A percentile compares a stretch with the other conserved stretches of the same genome.
phyloP scores from a whole-genome alignment of 2,888 invertebrate genomes.

The Macaria liturata region DNA sequence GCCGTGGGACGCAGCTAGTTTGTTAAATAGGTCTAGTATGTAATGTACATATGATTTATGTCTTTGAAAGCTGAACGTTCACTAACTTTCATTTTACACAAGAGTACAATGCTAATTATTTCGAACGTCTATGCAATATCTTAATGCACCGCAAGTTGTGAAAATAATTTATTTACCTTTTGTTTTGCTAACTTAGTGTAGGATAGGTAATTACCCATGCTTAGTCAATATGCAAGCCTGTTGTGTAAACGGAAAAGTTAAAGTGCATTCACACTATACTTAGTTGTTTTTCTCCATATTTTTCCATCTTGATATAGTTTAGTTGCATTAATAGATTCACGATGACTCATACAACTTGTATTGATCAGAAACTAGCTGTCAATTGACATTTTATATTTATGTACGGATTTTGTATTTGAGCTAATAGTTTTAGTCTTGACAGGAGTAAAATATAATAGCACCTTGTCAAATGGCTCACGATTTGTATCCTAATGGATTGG shows the following conservation, averaged over 20 bases:
- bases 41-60: too few relatives aligned
- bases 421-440: background rate
- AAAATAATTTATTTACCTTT: constrained; percentile 37
- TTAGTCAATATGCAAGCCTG: constrained; percentile 34
- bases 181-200: constrained; percentile 32
- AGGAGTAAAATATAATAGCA: constrained; percentile 1
- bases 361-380: too few relatives aligned
- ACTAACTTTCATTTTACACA: constrained; percentile 7
- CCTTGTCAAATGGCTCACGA: constrained; percentile 11
- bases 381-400: too few relatives aligned
- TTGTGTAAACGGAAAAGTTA: constrained; percentile 35
- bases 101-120: constrained; percentile 1
- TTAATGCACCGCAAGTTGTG: constrained; percentile 13
- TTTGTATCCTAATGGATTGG: constrained; percentile 14
- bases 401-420: background rate
- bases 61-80: too few relatives aligned
- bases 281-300: background rate
- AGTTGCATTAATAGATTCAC: too few relatives aligned
- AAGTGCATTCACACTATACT: constrained; percentile 30
- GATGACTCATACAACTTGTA: too few relatives aligned
- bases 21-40: too few relatives aligned
- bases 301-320: too few relatives aligned
- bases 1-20: too few relatives aligned
- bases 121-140: constrained; percentile 9
- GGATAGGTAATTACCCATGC: constrained; percentile 31